phyloP scores from a whole-genome alignment of 2,888 invertebrate genomes.

The Dolichopus griseipennis region DNA sequence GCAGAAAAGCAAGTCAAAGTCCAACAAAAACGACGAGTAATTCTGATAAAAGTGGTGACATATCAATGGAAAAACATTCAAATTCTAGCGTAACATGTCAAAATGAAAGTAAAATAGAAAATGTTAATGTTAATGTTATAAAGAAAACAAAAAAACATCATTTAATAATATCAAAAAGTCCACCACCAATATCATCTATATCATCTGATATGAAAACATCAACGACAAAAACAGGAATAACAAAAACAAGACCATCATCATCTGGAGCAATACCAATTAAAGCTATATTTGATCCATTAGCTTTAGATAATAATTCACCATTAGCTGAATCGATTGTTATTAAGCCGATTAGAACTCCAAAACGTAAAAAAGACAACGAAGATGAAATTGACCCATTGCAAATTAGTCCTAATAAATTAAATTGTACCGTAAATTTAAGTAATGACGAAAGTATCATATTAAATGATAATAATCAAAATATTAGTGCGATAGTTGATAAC shows the following conservation, averaged over 20 bases:
- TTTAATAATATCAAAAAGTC: background rate
- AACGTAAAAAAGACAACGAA: slow-evolving; percentile 4
- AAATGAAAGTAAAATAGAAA: background rate
- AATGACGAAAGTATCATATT: background rate
- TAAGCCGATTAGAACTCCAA: background rate
- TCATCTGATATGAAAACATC: no score
- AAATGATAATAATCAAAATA: background rate
- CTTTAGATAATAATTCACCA: background rate
- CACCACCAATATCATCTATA: background rate
- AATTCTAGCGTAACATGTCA: background rate
- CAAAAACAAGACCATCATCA: background rate
- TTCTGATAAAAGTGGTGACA: background rate
- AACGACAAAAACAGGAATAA: background rate
- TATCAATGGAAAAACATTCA: background rate
- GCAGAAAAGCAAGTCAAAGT: background rate
- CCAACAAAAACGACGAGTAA: background rate
- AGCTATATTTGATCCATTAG: background rate
- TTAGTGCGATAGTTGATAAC: background rate
- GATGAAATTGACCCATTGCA: background rate
- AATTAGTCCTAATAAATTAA: background rate
- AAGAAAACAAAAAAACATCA: background rate
- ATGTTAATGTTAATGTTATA: background rate
- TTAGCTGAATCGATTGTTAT: background rate
- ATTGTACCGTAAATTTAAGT: background rate
- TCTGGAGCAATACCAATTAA: background rate